A percentile compares a stretch with the other conserved stretches of the same genome.
These are phyloP conservation scores for Pogonus chalceus DNA, from an alignment of 1,140 invertebrate genomes.

Conservation along the genomic window DNA sequence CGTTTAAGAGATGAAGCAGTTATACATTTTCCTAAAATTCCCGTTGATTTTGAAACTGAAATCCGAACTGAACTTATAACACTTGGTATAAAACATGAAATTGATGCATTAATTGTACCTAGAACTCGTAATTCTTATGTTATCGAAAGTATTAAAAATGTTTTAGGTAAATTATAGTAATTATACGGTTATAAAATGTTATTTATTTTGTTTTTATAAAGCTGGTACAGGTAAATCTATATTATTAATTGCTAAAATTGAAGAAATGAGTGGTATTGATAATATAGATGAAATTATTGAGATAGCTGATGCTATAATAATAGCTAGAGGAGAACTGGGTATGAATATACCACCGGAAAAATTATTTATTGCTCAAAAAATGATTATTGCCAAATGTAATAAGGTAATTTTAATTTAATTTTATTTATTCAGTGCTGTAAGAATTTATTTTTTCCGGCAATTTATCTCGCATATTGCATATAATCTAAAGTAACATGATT, in stretches of 20 bases:
- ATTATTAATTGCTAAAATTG: slow-evolving; percentile 46
- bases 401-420: slow-evolving; percentile 20
- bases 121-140: slow-evolving; percentile 10
- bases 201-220: neutral
- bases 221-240: neutral
- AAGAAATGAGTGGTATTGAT: slow-evolving; percentile 53
- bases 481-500: too few relatives aligned
- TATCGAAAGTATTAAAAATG: neutral
- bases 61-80: slow-evolving; percentile 16
- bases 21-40: slow-evolving; percentile 15
- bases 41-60: slow-evolving; percentile 15
- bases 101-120: slow-evolving; percentile 21
- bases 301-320: slow-evolving; percentile 56
- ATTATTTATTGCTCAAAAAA: slow-evolving; percentile 66
- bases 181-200: neutral
- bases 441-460: too few relatives aligned
- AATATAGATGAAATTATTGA: slow-evolving; percentile 54
- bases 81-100: slow-evolving; percentile 17
- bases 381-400: slow-evolving; percentile 53
- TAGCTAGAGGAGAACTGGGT: slow-evolving; percentile 54
- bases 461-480: too few relatives aligned
- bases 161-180: neutral
- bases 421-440: neutral
- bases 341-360: slow-evolving; percentile 67
- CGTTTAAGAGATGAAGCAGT: slow-evolving; percentile 12